Evolutionary conservation across 2,888 invertebrate species (phyloP).

Genomic region (Hypolimnas misippus): DNA sequence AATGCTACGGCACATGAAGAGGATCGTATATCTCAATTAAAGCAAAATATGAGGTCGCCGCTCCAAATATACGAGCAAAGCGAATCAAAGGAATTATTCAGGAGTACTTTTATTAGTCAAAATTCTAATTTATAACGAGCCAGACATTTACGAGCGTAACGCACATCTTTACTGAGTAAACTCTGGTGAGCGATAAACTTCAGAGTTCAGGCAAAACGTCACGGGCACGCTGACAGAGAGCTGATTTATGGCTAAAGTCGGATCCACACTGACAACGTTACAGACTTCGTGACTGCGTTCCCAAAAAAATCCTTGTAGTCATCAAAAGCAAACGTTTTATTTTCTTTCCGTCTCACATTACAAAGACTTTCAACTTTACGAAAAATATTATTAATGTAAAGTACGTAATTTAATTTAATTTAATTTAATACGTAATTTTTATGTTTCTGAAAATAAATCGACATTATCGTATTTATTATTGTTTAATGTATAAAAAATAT

Average conservation of each 20-base stretch:
- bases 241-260: conserved; percentile 72
- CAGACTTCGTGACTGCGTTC: conserved; percentile 26
- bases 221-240: conserved; percentile 60
- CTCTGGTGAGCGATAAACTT: conserved; percentile 67
- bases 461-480: neutral
- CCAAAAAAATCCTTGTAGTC: conserved; percentile 28
- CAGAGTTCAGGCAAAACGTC: conserved; percentile 59
- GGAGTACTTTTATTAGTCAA: conserved; percentile 52
- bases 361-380: neutral
- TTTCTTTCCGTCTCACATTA: neutral
- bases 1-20: conserved; percentile 17
- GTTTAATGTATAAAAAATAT: too few relatives aligned
- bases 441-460: neutral
- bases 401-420: too few relatives aligned
- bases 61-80: conserved; percentile 31
- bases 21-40: conserved; percentile 33
- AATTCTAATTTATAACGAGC: conserved; percentile 60
- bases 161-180: conserved; percentile 54
- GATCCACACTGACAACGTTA: conserved; percentile 41
- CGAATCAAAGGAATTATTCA: conserved; percentile 46
- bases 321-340: conserved; percentile 8
- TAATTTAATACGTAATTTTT: neutral
- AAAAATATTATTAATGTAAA: conserved; percentile 4
- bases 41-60: conserved; percentile 28
- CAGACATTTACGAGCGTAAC: conserved; percentile 60